Evolutionary conservation across 2,113 vertebrate species (phyloP).

Genomic region (Mola mola): DNA sequence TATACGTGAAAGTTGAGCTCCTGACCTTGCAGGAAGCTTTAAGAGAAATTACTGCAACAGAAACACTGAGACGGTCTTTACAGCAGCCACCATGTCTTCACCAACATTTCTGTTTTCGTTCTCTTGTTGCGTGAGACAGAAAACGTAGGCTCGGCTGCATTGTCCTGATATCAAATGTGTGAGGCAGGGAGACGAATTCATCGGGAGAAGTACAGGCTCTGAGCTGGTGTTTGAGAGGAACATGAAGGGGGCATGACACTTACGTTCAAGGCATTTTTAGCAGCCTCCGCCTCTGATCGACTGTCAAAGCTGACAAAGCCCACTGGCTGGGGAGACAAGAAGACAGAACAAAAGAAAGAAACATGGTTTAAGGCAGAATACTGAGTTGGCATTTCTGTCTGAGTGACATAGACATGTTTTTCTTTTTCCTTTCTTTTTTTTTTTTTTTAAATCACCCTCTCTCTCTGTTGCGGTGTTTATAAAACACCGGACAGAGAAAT

Average conservation of each 20-base stretch:
- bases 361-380: slow-evolving; percentile 75
- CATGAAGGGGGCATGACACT: slow-evolving; percentile 76
- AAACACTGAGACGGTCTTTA: slow-evolving; percentile 19
- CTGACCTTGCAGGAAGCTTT: slow-evolving; percentile 58
- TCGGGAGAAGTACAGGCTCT: slow-evolving; percentile 42
- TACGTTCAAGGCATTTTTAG: slow-evolving; percentile 96
- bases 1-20: slow-evolving; percentile 50
- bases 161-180: slow-evolving; percentile 17
- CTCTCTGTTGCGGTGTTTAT: slow-evolving; percentile 48
- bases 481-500: slow-evolving; percentile 34
- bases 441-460: slow-evolving; percentile 9
- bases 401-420: slow-evolving; percentile 72
- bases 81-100: slow-evolving; percentile 2
- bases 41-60: slow-evolving; percentile 32
- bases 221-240: slow-evolving; percentile 57
- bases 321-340: slow-evolving; percentile 87
- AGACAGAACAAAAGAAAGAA: slow-evolving; percentile 75
- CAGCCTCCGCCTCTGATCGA: slow-evolving; percentile 93
- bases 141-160: slow-evolving; percentile 25
- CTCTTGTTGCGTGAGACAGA: not conserved
- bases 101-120: not conserved
- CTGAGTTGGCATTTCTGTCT: slow-evolving; percentile 78
- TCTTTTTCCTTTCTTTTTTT: slow-evolving; percentile 34
- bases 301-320: slow-evolving; percentile 98
- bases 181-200: slow-evolving; percentile 31